These are phyloP conservation scores for Lochmaea crataegi DNA, from an alignment of 2,888 invertebrate species.

Conservation along the genomic window DNA sequence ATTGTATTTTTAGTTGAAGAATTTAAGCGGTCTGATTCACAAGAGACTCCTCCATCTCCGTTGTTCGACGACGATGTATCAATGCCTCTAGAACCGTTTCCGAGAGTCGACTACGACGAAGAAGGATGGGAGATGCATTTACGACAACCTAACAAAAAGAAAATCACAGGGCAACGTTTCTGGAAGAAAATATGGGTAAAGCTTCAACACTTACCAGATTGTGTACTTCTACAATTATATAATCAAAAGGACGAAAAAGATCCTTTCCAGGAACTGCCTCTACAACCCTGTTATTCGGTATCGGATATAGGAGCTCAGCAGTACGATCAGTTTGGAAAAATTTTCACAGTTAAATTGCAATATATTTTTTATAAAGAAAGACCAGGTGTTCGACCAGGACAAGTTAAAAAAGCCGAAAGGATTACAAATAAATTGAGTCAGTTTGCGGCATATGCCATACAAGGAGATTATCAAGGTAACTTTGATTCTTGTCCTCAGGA, in stretches of 20 bases:
- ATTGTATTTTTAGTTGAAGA: conserved; percentile 47
- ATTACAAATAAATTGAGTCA: conserved; percentile 91
- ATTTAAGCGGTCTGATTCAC: conserved; percentile 69
- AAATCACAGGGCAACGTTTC: conserved; percentile 91
- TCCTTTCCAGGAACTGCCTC: conserved; percentile 93
- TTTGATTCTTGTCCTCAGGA: neutral
- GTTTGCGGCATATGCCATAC: conserved; percentile 93
- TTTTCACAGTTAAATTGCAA: conserved; percentile 96
- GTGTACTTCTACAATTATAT: conserved; percentile 86
- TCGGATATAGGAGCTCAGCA: conserved; percentile 97
- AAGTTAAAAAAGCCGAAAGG: conserved; percentile 92
- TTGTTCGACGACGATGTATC: conserved; percentile 94
- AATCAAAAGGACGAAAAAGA: conserved; percentile 79
- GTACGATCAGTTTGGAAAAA: conserved; percentile 98
- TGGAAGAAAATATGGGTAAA: conserved; percentile 98
- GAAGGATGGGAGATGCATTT: conserved; percentile 98
- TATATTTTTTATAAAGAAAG: conserved; percentile 98
- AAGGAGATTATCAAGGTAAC: conserved; percentile 86
- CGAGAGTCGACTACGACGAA: conserved; percentile 79
- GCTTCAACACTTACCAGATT: conserved; percentile 80
- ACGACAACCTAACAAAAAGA: conserved; percentile 96
- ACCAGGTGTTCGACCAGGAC: conserved; percentile 94
- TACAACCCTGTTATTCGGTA: conserved; percentile 95
- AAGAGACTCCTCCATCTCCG: conserved; percentile 92
- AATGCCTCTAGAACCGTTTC: conserved; percentile 91